These are phyloP conservation scores for Aradus depressus DNA, from an alignment of 2,888 invertebrate genomes.

Conservation along the genomic window DNA sequence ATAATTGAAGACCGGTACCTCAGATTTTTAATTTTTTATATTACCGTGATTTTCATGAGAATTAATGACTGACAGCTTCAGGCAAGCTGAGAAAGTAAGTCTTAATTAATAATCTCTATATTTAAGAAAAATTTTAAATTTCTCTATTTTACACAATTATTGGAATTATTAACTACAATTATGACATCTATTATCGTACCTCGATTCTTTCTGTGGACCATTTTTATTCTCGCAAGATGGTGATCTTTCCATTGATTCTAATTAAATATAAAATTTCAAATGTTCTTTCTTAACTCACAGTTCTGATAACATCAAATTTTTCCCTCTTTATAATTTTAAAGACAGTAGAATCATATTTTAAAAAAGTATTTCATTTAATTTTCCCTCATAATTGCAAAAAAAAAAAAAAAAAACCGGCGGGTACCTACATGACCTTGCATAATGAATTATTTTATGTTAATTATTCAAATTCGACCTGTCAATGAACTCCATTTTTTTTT, in stretches of 20 bases:
- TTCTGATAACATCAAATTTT: neutral
- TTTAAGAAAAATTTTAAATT: too few species aligned
- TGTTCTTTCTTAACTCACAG: neutral
- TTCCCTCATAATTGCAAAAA: constrained; percentile 12
- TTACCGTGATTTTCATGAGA: constrained; percentile 13
- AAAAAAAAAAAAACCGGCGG: constrained; percentile 15
- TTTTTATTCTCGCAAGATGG: constrained; percentile 21
- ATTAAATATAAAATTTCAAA: neutral
- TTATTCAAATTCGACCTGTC: too few species aligned
- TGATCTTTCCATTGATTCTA: constrained; percentile 17
- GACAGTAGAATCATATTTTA: neutral
- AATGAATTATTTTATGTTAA: constrained; percentile 13
- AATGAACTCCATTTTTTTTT: too few species aligned
- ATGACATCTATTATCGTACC: constrained; percentile 10
- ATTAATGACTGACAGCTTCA: constrained; percentile 16
- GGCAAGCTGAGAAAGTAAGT: constrained; percentile 13
- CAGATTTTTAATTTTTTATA: constrained; percentile 14
- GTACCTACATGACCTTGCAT: constrained; percentile 16
- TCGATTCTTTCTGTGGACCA: constrained; percentile 19
- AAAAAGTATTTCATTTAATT: neutral
- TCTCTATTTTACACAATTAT: too few species aligned
- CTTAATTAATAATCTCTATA: too few species aligned
- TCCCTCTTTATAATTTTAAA: neutral
- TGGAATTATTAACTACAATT: constrained; percentile 10
- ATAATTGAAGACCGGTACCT: constrained; percentile 13